These are phyloP conservation scores for Rhagophthalmus giganteus DNA, from an alignment of 2,888 invertebrate genomes.

Conservation along the genomic window DNA sequence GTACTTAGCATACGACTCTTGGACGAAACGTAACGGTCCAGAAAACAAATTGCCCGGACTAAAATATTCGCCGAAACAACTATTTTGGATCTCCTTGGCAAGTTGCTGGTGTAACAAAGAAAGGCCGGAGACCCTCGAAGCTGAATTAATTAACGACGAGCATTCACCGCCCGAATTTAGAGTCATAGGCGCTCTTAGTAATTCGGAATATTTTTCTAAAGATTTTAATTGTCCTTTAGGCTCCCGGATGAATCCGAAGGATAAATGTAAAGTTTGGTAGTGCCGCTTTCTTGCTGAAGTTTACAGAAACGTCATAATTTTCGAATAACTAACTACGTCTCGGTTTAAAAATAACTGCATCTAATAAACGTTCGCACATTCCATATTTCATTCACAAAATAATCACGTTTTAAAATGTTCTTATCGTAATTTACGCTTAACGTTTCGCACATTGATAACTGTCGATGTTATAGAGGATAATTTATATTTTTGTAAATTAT, in stretches of 20 bases:
- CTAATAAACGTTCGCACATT: neutral
- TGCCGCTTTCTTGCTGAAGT: conserved; percentile 19
- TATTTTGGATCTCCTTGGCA: conserved; percentile 68
- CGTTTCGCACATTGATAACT: no score
- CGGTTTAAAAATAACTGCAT: no score
- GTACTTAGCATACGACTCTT: conserved; percentile 62
- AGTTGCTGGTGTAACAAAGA: conserved; percentile 83
- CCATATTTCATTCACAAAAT: neutral
- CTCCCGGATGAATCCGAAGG: conserved; percentile 59
- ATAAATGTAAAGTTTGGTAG: conserved; percentile 63
- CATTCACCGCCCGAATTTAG: conserved; percentile 67
- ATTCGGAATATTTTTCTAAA: conserved; percentile 59
- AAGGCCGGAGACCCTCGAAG: conserved; percentile 63
- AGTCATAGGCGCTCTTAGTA: conserved; percentile 61
- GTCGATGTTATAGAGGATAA: no score
- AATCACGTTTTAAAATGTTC: neutral
- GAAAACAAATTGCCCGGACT: conserved; percentile 73
- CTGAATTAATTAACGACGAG: conserved; percentile 73
- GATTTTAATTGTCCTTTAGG: conserved; percentile 61
- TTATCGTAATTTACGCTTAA: neutral
- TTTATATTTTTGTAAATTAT: no score
- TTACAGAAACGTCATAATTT: no score
- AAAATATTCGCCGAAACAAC: conserved; percentile 63
- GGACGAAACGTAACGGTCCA: conserved; percentile 66
- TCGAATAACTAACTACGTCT: no score